These are phyloP conservation scores for Eurystomus glaucurus DNA, from an alignment of 2,797 vertebrate species.

Conservation along the genomic window DNA sequence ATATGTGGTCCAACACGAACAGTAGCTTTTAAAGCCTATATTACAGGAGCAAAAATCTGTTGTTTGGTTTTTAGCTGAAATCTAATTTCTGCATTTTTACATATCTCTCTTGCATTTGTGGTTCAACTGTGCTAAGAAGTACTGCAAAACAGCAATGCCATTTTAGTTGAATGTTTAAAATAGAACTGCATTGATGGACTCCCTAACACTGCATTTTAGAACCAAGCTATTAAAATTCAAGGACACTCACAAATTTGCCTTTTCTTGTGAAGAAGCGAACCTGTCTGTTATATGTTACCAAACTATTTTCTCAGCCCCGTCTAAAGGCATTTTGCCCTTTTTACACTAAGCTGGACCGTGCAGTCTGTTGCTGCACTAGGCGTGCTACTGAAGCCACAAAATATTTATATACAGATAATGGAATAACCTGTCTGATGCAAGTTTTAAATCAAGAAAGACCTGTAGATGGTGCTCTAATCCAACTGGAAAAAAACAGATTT, in stretches of 20 bases:
- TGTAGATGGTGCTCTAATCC: constrained; percentile 83
- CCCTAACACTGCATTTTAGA: background rate
- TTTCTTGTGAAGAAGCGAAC: background rate
- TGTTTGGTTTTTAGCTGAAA: background rate
- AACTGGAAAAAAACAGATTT: constrained; percentile 16
- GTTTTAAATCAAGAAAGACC: constrained; percentile 15
- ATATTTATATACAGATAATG: background rate
- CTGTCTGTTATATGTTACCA: background rate
- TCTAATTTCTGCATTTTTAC: background rate
- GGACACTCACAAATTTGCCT: background rate
- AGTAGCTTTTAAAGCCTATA: background rate
- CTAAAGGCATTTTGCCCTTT: background rate
- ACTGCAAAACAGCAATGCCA: background rate
- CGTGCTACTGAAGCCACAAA: background rate
- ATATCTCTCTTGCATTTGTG: background rate
- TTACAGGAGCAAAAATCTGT: background rate
- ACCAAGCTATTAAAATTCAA: background rate
- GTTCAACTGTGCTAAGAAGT: background rate
- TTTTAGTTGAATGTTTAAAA: background rate
- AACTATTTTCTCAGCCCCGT: background rate
- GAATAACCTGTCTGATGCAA: background rate
- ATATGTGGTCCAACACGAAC: background rate
- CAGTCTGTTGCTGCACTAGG: background rate
- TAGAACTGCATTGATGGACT: background rate
- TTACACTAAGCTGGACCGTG: background rate